phyloP scores from a whole-genome alignment of 2,113 vertebrate species.

The Poeciliopsis prolifica region DNA sequence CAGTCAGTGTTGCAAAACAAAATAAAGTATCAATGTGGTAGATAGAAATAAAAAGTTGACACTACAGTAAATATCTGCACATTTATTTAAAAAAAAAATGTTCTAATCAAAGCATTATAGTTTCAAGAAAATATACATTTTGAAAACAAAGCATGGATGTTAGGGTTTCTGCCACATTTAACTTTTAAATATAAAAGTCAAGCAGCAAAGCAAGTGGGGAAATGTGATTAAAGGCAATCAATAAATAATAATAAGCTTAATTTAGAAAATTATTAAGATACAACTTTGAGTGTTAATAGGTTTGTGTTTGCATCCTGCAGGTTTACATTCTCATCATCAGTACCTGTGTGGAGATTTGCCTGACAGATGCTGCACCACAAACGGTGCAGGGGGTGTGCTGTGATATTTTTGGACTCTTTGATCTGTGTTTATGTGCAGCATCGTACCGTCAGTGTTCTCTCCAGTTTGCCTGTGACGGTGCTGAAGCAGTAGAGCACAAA shows the following conservation, averaged over 20 bases:
- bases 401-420: slow-evolving; percentile 4
- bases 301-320: neutral
- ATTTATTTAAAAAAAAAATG: neutral
- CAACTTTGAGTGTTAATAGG: neutral
- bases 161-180: neutral
- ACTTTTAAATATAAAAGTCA: neutral
- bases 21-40: neutral
- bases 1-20: too few species aligned
- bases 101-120: neutral
- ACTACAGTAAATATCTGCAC: neutral
- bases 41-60: neutral
- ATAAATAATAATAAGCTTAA: neutral
- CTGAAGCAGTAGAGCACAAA: slow-evolving; percentile 99
- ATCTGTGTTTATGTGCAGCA: neutral
- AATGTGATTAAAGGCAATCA: neutral
- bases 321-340: neutral
- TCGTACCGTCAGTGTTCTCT: slow-evolving; percentile 96
- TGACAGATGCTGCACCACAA: neutral
- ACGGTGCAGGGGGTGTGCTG: neutral
- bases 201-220: neutral
- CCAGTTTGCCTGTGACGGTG: slow-evolving; percentile 96
- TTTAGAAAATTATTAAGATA: neutral
- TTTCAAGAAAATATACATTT: neutral
- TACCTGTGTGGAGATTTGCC: neutral
- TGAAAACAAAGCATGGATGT: neutral